Percentiles rank a stretch among this genome's conserved stretches.
Conservation (phyloP, 2,113 vertebrate genomes). For the Rhegmatorhina hoffmannsi region DNA sequence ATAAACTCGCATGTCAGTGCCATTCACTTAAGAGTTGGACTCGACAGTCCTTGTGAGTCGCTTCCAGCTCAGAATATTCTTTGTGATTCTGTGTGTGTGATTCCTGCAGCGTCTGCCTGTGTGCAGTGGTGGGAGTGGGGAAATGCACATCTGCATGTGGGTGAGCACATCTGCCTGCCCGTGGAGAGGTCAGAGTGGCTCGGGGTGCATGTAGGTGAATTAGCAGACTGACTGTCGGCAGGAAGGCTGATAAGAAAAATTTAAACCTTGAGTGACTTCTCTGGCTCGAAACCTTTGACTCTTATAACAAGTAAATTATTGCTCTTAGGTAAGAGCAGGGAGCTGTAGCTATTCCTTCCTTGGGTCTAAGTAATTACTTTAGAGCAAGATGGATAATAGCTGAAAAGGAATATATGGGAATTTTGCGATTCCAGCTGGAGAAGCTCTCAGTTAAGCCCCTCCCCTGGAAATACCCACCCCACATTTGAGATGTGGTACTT, state of each 20-base stretch:
- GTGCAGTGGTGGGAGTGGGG: neutral
- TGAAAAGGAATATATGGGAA: neutral
- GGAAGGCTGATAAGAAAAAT: neutral
- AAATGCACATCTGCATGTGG: neutral
- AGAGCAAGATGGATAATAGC: neutral
- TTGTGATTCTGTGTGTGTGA: neutral
- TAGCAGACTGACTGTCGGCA: neutral
- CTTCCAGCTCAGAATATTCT: neutral
- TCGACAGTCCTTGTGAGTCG: neutral
- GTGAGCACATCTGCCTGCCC: neutral
- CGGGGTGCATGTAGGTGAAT: neutral
- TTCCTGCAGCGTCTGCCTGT: neutral
- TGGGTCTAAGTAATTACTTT: neutral
- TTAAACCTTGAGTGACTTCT: neutral
- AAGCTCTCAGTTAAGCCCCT: neutral
- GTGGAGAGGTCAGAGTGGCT: neutral
- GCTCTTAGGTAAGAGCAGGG: neutral
- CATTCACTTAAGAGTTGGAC: neutral
- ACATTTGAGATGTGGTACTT: neutral
- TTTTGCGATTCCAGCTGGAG: neutral
- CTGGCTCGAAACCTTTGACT: neutral
- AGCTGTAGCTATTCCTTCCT: neutral
- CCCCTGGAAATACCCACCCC: neutral
- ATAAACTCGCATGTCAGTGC: neutral
- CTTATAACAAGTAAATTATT: neutral